Percentiles rank a stretch among this genome's conserved stretches.
Evolutionary conservation across 2,797 vertebrate species (phyloP).

Genomic region (Spinus olivaceus): DNA sequence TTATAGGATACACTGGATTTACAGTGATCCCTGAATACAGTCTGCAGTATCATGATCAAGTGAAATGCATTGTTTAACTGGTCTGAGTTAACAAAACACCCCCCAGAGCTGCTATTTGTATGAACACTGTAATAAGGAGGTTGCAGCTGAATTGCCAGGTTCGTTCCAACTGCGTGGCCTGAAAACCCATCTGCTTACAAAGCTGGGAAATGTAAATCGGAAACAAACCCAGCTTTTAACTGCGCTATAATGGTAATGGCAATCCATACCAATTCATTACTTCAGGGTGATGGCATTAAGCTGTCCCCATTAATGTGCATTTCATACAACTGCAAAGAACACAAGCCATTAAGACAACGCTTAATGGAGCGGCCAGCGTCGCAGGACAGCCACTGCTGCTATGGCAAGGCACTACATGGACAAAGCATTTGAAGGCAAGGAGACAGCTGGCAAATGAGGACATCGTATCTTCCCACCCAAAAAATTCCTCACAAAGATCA

Average conservation of each 20-base stretch:
- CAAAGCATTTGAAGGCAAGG: not conserved
- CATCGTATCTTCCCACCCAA: not conserved
- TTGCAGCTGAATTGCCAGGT: slow-evolving; percentile 4
- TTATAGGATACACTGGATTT: not conserved
- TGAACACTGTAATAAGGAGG: slow-evolving; percentile 1
- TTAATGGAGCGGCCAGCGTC: not conserved
- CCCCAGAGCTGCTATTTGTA: not conserved
- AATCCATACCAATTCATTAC: slow-evolving; percentile 83
- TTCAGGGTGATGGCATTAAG: slow-evolving; percentile 66
- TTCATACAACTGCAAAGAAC: slow-evolving; percentile 17
- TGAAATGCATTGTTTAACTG: not conserved
- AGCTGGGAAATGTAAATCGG: slow-evolving; percentile 63
- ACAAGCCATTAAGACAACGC: slow-evolving; percentile 31
- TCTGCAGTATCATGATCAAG: not conserved
- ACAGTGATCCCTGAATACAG: not conserved
- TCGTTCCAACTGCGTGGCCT: not conserved
- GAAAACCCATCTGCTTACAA: slow-evolving; percentile 53
- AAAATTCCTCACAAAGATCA: not conserved
- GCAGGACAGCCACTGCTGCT: not conserved
- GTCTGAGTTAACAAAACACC: not conserved
- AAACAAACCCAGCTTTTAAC: slow-evolving; percentile 63
- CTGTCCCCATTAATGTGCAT: slow-evolving; percentile 46
- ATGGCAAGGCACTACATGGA: rapidly evolving
- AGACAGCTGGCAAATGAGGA: not conserved
- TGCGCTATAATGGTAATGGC: slow-evolving; percentile 65